Conservation (phyloP, 2,797 vertebrate genomes). For the Alfaro cultratus region DNA sequence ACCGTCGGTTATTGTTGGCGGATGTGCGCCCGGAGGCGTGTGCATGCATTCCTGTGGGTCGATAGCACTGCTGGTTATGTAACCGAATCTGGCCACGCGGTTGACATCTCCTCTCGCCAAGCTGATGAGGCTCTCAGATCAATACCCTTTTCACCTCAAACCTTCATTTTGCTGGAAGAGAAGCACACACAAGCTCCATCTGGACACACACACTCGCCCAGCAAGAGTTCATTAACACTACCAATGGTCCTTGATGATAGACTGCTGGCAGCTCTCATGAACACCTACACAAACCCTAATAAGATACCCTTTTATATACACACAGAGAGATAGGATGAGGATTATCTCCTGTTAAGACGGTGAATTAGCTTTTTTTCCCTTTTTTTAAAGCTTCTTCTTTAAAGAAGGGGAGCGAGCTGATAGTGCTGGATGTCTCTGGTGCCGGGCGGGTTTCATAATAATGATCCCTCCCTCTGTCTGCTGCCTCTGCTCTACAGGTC, state of each 20-base stretch:
- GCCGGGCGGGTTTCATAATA: constrained; percentile 53
- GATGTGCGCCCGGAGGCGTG: constrained; percentile 19
- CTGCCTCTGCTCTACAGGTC: constrained; percentile 52
- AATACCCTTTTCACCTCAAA: constrained; percentile 70
- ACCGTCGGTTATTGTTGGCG: constrained; percentile 15
- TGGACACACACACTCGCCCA: constrained; percentile 28
- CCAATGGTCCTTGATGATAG: constrained; percentile 61
- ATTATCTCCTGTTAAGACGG: constrained; percentile 72
- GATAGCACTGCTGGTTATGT: constrained; percentile 65
- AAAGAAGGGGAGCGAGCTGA: constrained; percentile 46
- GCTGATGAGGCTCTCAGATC: constrained; percentile 74
- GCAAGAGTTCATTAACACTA: constrained; percentile 67
- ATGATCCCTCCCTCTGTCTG: constrained; percentile 50
- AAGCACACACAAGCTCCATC: constrained; percentile 33
- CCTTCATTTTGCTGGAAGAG: constrained; percentile 56
- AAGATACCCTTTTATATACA: constrained; percentile 44
- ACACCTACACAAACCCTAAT: constrained; percentile 59
- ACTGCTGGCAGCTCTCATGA: constrained; percentile 63
- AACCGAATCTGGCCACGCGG: constrained; percentile 61
- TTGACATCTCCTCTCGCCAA: constrained; percentile 66
- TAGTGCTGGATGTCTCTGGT: constrained; percentile 52
- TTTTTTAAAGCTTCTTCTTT: constrained; percentile 55
- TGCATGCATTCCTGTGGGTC: constrained; percentile 38
- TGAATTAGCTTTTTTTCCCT: constrained; percentile 44
- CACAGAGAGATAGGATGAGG: constrained; percentile 32